Evolutionary conservation across 2,888 invertebrate species (phyloP), one percentile per base, ranked within the genome.

Genomic region (Prosopocoilus inquinatus): DNA sequence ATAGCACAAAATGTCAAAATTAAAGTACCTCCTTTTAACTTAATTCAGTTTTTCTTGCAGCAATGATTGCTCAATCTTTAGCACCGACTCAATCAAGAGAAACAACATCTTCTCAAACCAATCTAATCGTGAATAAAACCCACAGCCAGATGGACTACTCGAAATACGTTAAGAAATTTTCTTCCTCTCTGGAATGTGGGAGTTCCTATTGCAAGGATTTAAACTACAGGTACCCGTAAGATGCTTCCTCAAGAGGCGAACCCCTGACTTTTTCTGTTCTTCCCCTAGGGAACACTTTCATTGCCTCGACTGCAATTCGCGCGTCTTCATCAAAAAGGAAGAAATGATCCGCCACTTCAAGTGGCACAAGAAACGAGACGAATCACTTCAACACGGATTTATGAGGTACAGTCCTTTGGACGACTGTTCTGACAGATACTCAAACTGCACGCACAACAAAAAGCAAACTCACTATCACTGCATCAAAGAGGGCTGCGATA

Each of bases 331-430:
- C 70, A 96, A 97, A 79, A 96, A 97, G 74, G 98, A 98, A 76
- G 97, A 98, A 75, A 97, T 98, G 90, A 96, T 97, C 63, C 86
- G 97, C 39, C 97, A 98, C 78, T 94, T 96, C 74, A 98, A 98
- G 81, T 97, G 97, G 97, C 97, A 98, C 80, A 96, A 96, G 81
- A 98, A 98, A 79, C 86, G 97, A 2, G 96, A 96, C 71, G 97
- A 98, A 75, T 95, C 95, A 4, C 80, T 98, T 34, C 94, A 95
- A 63, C 93, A 97, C 72, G 97, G 97, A 11, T 95, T 95, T 79
- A 91, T 95, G 78, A 66, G 78, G 7, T 98, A 96, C 77, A 95
- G 95, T 50, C 95, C 97, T 0, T 84, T 92, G 61, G 97, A 98
- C 75, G 96, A 96, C 77, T 98, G 98, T 75, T 87, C 90, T 1